phyloP scores from a whole-genome alignment of 2,888 invertebrate species.

The Melieria crassipennis region DNA sequence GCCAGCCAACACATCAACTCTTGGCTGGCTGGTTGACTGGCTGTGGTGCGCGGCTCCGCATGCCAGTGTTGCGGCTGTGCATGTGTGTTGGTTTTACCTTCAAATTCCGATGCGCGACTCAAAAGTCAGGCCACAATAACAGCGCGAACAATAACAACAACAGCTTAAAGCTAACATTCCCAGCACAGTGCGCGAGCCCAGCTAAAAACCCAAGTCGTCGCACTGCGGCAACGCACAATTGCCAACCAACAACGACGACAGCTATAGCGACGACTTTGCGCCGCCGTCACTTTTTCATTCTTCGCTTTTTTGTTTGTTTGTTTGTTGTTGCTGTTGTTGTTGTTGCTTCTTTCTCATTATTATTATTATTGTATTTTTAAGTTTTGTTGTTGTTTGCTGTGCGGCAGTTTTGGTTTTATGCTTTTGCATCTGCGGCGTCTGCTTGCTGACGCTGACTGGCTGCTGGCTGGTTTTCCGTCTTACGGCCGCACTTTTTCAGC shows the following conservation, averaged over 20 bases:
- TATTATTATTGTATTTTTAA: constrained; percentile 3
- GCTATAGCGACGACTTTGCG: constrained; percentile 1
- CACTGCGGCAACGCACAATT: not conserved
- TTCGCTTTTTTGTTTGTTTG: not conserved
- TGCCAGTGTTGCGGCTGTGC: not conserved
- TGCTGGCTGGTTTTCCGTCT: not conserved
- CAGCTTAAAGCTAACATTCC: constrained; percentile 15
- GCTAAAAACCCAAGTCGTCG: not conserved
- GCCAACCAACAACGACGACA: too few species aligned
- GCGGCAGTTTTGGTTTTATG: not conserved
- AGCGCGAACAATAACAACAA: not conserved
- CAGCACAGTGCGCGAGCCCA: not conserved
- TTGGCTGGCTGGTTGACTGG: too few species aligned
- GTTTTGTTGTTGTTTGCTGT: too few species aligned
- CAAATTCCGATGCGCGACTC: constrained; percentile 19
- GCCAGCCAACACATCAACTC: not conserved
- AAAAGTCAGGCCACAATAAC: constrained; percentile 5
- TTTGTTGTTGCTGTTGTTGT: constrained; percentile 3
- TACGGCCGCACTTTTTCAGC: not conserved
- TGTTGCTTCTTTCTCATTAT: not conserved
- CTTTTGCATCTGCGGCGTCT: constrained; percentile 10
- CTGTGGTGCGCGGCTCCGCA: too few species aligned
- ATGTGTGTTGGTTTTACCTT: constrained; percentile 16
- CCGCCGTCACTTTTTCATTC: not conserved
- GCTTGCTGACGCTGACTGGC: not conserved